Evolutionary conservation across 2,888 invertebrate species (phyloP), one percentile per base, ranked within the genome.

Genomic region (Hypomecis atomaria): DNA sequence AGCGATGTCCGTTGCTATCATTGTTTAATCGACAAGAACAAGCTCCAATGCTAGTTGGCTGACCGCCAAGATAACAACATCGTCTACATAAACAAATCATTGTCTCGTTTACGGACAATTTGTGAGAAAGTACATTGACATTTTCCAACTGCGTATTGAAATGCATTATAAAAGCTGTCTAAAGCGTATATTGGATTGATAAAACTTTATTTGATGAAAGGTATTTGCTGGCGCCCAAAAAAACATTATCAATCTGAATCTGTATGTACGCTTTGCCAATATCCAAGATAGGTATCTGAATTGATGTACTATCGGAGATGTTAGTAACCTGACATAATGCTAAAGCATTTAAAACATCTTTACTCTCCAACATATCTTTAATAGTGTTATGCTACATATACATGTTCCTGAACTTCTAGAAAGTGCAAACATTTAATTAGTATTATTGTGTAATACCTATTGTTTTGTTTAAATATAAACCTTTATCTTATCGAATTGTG

Each of bases 71-170:
- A 37, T 42, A 34, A 50, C 8, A 33, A 52, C 10, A 23, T 59
- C 52, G 11, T 59, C 59, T 40, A 47, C n/a, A 43, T 59, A 59
- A 11, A 53, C 45, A 11, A 47, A 37, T 33, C 37, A 59, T 60
- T 60, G 47, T 53, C 13, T 47, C 5, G 4, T 34, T 53, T 44
- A 48, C 10, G n/a, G 33, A 11, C 1, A 48, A 13, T 43, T 2
- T 36, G 43, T 48, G 42, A 42, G 10, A 54, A 38, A 52, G 50
- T 48, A 50, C 58, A 6, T 40, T 40, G 53, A 59, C 42, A 38
- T 40, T 7, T 53, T 53, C 53, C 45, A 53, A 53, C 45, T 40
- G 53, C 59, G 40, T 37, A 34, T 23, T 23, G 23, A 56, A 49
- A 37, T 11, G 36, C 23, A 23, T 23, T 23, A 23, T 23, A 23